Evolutionary conservation across 2,888 invertebrate genomes (phyloP), one percentile per base, ranked within the genome.

Genomic region (Andrena flavipes): DNA sequence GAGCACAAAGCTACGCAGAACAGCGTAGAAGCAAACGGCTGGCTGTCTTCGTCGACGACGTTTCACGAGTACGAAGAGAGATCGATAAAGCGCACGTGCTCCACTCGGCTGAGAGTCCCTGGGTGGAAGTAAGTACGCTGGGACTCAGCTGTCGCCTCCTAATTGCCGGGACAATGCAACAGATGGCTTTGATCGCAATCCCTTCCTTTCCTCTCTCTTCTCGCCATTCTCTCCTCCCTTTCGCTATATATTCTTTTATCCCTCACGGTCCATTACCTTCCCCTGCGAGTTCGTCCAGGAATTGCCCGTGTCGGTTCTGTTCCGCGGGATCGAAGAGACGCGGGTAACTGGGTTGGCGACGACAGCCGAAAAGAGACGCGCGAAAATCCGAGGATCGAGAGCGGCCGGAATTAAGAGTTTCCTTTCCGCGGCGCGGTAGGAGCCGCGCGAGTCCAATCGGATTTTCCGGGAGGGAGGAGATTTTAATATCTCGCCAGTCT

Each of bases 101-200:
- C 84, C 88, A 88, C 89, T 84, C 85, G 90, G 89, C 91, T 92
- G 93, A 93, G 93, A 91, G 89, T 90, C 92, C 86, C 92, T 92
- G 93, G 87, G 74, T 90, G 91, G 90, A 92, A 93, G 92, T 92
- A 93, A 93, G 93, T 92, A 91, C 91, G 91, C 89, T 89, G 92
- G 91, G 92, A 93, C 93, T 93, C 93, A 93, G 93, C 93, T 93
- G 93, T 93, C 93, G 93, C 93, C 92, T 93, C 93, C 93, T 93
- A 93, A 93, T 93, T 93, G 93, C 93, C 92, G 92, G 93, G 93
- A 93, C 93, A 94, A 94, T 93, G 93, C 93, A 93, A 94, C 93
- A 93, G 93, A 94, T 94, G 93, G 93, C 92, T 93, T 94, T 93
- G 93, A 94, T 94, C 93, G 93, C 93, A 91, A 93, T 90, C 88